A percentile compares a stretch with the other conserved stretches of the same genome.
Conservation (phyloP, 2,113 vertebrate genomes). For the Hippocampus mohnikei region DNA sequence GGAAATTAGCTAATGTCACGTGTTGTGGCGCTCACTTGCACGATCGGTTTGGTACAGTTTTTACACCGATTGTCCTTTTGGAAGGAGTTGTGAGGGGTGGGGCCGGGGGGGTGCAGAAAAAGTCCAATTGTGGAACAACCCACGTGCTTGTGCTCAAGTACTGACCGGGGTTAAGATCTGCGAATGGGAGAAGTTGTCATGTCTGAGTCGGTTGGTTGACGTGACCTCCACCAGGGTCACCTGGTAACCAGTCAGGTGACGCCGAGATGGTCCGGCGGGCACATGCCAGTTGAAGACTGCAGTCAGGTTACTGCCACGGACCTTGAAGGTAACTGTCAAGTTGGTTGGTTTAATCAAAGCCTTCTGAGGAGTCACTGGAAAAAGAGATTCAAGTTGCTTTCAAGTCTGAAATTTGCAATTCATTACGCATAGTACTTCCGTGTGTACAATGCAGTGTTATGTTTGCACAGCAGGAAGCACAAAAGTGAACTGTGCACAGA, state of each 20-base stretch:
- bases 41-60: no score
- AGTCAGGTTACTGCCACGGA: slow-evolving; percentile 77
- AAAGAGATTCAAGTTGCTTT: background rate
- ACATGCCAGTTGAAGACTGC: slow-evolving; percentile 83
- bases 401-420: background rate
- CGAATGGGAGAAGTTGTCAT: slow-evolving; percentile 81
- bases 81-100: no score
- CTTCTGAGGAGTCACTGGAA: slow-evolving; percentile 59
- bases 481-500: no score
- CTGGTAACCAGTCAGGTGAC: slow-evolving; percentile 81
- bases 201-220: slow-evolving; percentile 75
- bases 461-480: no score
- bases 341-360: slow-evolving; percentile 79
- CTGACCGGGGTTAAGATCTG: slow-evolving; percentile 84
- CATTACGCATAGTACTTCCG: background rate
- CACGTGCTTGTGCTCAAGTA: background rate
- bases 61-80: no score
- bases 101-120: background rate
- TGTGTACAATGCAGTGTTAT: no score
- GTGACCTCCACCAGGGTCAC: slow-evolving; percentile 88
- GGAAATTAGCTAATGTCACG: no score
- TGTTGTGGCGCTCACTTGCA: no score
- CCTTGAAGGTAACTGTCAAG: slow-evolving; percentile 81
- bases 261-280: slow-evolving; percentile 55
- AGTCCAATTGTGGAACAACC: background rate